Evolutionary conservation across 2,797 vertebrate species (phyloP).

Genomic region (Linurgus olivaceus): DNA sequence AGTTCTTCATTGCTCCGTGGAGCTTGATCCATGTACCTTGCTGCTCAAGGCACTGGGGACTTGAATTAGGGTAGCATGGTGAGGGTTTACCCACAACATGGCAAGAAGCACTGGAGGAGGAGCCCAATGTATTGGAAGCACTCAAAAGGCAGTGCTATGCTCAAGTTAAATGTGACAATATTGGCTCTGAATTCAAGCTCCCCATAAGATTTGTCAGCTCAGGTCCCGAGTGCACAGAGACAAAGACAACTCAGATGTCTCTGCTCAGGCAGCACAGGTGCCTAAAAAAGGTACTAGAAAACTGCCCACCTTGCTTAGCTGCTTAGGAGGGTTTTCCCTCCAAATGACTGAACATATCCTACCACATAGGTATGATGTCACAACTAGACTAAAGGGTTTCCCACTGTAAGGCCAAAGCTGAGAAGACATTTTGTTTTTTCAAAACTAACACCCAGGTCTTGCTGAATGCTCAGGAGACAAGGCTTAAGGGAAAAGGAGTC

Average conservation of each 20-base stretch:
- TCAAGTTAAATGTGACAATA: background rate
- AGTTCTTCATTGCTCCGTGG: background rate
- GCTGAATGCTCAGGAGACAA: background rate
- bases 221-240: background rate
- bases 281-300: background rate
- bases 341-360: accelerated
- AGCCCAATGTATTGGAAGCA: background rate
- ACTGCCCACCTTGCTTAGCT: background rate
- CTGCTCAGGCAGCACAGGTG: background rate
- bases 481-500: background rate
- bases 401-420: background rate
- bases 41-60: background rate
- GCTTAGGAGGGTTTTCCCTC: background rate
- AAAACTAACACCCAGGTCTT: background rate
- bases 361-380: background rate
- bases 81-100: background rate
- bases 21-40: accelerated
- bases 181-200: background rate
- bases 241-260: background rate
- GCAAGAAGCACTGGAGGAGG: background rate
- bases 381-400: background rate
- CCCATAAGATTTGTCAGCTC: background rate
- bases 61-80: background rate
- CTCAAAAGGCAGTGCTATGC: background rate
- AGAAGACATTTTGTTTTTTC: background rate